Conservation (phyloP, 2,797 vertebrate species). For the Carapus acus region DNA sequence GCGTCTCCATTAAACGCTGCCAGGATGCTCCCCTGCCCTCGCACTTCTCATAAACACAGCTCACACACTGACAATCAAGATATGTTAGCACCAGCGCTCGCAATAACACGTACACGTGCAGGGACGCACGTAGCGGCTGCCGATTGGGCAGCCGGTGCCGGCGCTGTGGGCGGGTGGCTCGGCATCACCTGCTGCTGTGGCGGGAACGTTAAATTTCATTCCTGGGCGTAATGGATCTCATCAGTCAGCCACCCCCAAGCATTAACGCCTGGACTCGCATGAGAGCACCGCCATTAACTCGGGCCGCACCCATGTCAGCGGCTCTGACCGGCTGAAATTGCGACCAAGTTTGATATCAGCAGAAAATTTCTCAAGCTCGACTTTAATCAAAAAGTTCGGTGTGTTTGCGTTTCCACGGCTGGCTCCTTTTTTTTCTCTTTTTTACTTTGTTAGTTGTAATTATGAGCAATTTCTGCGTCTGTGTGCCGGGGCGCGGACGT, state of each 20-base stretch:
- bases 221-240: conserved; percentile 74
- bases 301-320: conserved; percentile 61
- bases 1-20: conserved; percentile 63
- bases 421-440: no score
- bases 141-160: no score
- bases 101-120: neutral
- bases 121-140: no score
- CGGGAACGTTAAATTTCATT: conserved; percentile 75
- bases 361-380: conserved; percentile 31
- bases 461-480: no score
- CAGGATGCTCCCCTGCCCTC: conserved; percentile 46
- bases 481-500: no score
- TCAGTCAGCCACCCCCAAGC: conserved; percentile 72
- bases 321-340: conserved; percentile 53
- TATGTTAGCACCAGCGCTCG: conserved; percentile 24
- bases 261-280: conserved; percentile 59
- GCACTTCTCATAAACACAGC: conserved; percentile 62
- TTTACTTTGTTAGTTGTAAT: no score
- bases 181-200: conserved; percentile 66
- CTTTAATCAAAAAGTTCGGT: conserved; percentile 25
- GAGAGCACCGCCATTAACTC: conserved; percentile 62
- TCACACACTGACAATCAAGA: conserved; percentile 48
- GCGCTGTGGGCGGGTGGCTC: no score
- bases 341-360: conserved; percentile 33
- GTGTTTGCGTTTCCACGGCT: conserved; percentile 11